Percentiles rank a stretch among this genome's conserved stretches.
Conservation (phyloP, 1,140 invertebrate genomes). For the Octopus sinensis region DNA sequence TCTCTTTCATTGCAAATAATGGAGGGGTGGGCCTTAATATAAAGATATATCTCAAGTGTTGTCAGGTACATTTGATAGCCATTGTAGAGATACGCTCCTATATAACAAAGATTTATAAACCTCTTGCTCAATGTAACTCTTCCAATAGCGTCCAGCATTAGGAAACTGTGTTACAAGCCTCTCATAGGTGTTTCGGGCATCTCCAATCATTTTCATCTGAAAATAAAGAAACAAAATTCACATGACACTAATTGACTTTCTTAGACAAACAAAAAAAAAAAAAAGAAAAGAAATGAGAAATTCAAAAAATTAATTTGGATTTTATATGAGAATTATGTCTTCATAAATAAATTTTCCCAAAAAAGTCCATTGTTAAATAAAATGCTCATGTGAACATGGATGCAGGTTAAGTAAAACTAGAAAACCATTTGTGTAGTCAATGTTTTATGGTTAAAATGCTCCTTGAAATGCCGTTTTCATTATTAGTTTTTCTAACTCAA, state of each 20-base stretch:
- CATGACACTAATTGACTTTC: too few species aligned
- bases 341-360: too few species aligned
- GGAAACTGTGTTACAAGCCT: constrained; percentile 89
- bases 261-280: background rate
- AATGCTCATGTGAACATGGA: too few species aligned
- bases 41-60: background rate
- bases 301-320: constrained; percentile 8
- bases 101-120: constrained; percentile 57
- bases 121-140: constrained; percentile 99
- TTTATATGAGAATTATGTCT: background rate
- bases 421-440: too few species aligned
- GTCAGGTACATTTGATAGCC: background rate
- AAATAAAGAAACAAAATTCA: constrained; percentile 24
- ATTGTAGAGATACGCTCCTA: constrained; percentile 3
- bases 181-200: constrained; percentile 89
- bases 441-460: too few species aligned
- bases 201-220: constrained; percentile 83
- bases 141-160: constrained; percentile 96
- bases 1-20: too few species aligned
- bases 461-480: too few species aligned
- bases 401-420: too few species aligned
- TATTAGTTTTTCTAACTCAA: too few species aligned
- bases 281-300: background rate
- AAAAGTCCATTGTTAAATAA: too few species aligned
- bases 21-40: too few species aligned